These are phyloP conservation scores for Strigamia crassipes DNA, from an alignment of 2,888 invertebrate species.

Conservation along the genomic window DNA sequence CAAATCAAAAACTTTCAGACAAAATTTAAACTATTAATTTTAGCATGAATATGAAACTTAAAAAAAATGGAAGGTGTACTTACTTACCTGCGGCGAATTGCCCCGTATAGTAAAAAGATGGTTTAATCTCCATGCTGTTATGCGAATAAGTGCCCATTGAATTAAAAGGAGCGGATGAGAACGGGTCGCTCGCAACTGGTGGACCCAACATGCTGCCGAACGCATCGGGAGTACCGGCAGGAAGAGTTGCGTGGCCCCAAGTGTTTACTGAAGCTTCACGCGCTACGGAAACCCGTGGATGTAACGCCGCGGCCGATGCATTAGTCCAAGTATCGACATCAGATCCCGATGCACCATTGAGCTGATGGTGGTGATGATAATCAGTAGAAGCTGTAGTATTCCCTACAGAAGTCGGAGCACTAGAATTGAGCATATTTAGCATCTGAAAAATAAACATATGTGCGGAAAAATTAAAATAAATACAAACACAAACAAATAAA, in stretches of 20 bases:
- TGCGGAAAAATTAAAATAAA: no score
- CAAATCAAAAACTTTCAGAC: not conserved
- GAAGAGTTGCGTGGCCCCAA: constrained; percentile 45
- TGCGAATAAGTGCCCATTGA: constrained; percentile 51
- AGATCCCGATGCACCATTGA: constrained; percentile 46
- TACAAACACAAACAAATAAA: not conserved
- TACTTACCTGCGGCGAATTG: constrained; percentile 52
- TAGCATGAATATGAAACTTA: not conserved
- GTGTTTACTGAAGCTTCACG: constrained; percentile 48
- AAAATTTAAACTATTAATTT: not conserved
- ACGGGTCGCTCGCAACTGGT: constrained; percentile 49
- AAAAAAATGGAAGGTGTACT: constrained; percentile 16
- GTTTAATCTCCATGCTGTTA: constrained; percentile 52
- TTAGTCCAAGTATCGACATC: constrained; percentile 50
- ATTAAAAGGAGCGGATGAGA: constrained; percentile 50
- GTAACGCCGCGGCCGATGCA: constrained; percentile 50
- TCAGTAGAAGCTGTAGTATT: constrained; percentile 50
- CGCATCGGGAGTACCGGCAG: constrained; percentile 33
- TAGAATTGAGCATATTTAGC: constrained; percentile 52
- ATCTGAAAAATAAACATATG: constrained; percentile 48
- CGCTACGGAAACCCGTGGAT: constrained; percentile 46
- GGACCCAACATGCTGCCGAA: constrained; percentile 43
- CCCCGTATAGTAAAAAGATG: constrained; percentile 53
- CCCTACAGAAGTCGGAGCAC: constrained; percentile 48
- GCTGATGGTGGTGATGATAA: constrained; percentile 51